Evolutionary conservation across 2,888 invertebrate species (phyloP).

Genomic region (Pandemis corylana): DNA sequence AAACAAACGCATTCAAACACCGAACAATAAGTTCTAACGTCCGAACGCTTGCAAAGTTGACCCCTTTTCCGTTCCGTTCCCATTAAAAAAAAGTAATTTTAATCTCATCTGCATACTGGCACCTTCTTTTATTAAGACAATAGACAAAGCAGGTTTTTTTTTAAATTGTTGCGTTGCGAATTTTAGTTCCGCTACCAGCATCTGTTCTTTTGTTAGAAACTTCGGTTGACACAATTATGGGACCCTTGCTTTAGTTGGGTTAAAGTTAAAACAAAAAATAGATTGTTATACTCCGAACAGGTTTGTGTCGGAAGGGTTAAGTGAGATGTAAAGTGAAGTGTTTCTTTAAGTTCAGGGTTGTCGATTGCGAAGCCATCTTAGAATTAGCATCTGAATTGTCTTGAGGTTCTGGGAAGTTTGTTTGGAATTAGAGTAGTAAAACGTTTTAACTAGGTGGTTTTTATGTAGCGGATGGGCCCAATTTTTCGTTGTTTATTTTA

Average conservation of each 20-base stretch:
- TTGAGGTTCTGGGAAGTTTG: background rate
- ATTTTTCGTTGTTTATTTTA: no score
- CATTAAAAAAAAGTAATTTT: slow-evolving; percentile 77
- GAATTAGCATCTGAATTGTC: background rate
- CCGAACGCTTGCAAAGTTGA: slow-evolving; percentile 68
- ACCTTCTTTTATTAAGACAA: slow-evolving; percentile 79
- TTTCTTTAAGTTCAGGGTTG: slow-evolving; percentile 67
- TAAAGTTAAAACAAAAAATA: slow-evolving; percentile 83
- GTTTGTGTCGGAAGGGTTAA: slow-evolving; percentile 80
- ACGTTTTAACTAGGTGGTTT: no score
- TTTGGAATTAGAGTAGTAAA: background rate
- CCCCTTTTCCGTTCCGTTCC: slow-evolving; percentile 63
- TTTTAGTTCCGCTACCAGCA: slow-evolving; percentile 60
- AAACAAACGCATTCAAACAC: slow-evolving; percentile 43
- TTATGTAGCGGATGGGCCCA: no score
- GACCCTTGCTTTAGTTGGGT: slow-evolving; percentile 61
- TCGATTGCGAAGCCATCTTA: slow-evolving; percentile 7
- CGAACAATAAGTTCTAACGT: slow-evolving; percentile 64
- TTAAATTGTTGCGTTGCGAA: slow-evolving; percentile 47
- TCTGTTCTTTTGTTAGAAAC: slow-evolving; percentile 64
- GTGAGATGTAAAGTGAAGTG: slow-evolving; percentile 80
- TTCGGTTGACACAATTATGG: slow-evolving; percentile 79
- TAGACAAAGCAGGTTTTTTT: slow-evolving; percentile 51
- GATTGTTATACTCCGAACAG: slow-evolving; percentile 78
- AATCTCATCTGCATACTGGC: slow-evolving; percentile 72